Conservation (phyloP, 2,888 invertebrate genomes). For the Cantharis lateralis region DNA sequence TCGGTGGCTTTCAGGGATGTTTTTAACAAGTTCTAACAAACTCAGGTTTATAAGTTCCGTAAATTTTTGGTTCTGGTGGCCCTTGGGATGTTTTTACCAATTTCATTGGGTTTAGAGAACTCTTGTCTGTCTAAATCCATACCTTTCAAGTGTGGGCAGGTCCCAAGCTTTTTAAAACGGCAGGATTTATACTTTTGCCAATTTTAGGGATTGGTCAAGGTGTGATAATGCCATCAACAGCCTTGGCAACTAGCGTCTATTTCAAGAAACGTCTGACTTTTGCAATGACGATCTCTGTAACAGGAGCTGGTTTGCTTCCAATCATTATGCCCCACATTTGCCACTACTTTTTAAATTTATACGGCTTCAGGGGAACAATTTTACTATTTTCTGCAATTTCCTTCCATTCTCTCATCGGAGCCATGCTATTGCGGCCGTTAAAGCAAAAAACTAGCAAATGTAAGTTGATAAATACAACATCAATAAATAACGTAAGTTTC, state of each 20-base stretch:
- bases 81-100: too few species aligned
- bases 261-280: slow-evolving; percentile 57
- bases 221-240: slow-evolving; percentile 55
- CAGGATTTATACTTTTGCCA: too few species aligned
- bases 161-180: too few species aligned
- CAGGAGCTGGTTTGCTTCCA: slow-evolving; percentile 57
- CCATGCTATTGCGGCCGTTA: slow-evolving; percentile 56
- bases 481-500: background rate
- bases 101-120: too few species aligned
- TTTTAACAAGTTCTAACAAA: too few species aligned
- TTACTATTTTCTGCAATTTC: slow-evolving; percentile 58
- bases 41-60: too few species aligned
- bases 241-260: slow-evolving; percentile 57
- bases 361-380: slow-evolving; percentile 56
- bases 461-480: background rate
- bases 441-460: background rate
- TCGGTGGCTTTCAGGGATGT: too few species aligned
- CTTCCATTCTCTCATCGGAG: slow-evolving; percentile 56
- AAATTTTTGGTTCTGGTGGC: too few species aligned
- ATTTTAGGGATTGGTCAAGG: slow-evolving; percentile 58
- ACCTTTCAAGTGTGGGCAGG: too few species aligned
- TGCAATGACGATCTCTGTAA: slow-evolving; percentile 57
- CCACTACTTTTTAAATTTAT: slow-evolving; percentile 50
- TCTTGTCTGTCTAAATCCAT: too few species aligned
- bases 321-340: slow-evolving; percentile 58